phyloP scores from a whole-genome alignment of 2,888 invertebrate species.

The Hybos culiciformis region DNA sequence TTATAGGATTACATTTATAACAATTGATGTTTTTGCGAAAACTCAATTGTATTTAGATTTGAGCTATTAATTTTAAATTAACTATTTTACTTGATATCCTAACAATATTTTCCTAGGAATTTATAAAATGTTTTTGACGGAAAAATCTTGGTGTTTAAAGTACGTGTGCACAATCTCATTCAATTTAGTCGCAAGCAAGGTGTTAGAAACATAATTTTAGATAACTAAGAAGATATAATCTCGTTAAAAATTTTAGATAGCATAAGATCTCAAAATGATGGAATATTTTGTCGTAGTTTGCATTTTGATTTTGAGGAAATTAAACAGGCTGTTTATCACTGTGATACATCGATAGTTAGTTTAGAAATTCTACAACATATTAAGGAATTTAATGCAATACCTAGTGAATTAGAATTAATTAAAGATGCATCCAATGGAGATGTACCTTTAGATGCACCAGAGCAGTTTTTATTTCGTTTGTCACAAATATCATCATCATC shows the following conservation, averaged over 20 bases:
- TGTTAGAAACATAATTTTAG: too few species aligned
- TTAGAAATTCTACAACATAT: constrained; percentile 84
- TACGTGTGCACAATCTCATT: too few species aligned
- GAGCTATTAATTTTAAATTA: too few species aligned
- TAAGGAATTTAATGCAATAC: constrained; percentile 55
- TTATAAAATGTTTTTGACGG: too few species aligned
- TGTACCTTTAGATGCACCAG: constrained; percentile 79
- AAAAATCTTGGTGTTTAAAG: too few species aligned
- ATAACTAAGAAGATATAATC: too few species aligned
- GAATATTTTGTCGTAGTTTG: constrained; percentile 81
- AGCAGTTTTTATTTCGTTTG: constrained; percentile 78
- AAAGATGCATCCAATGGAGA: constrained; percentile 58
- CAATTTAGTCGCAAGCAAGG: too few species aligned
- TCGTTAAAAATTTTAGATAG: constrained; percentile 80
- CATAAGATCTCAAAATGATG: constrained; percentile 87
- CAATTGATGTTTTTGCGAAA: too few species aligned
- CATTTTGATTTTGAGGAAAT: constrained; percentile 79
- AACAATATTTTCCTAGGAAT: too few species aligned
- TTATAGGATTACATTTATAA: too few species aligned
- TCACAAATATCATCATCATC: constrained; percentile 80
- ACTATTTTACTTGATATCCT: too few species aligned
- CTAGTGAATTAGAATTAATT: constrained; percentile 68
- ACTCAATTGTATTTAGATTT: too few species aligned
- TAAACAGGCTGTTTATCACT: constrained; percentile 82
- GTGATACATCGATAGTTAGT: constrained; percentile 79